Evolutionary conservation across 2,113 vertebrate species (phyloP).

Genomic region (Anoura caudifer): DNA sequence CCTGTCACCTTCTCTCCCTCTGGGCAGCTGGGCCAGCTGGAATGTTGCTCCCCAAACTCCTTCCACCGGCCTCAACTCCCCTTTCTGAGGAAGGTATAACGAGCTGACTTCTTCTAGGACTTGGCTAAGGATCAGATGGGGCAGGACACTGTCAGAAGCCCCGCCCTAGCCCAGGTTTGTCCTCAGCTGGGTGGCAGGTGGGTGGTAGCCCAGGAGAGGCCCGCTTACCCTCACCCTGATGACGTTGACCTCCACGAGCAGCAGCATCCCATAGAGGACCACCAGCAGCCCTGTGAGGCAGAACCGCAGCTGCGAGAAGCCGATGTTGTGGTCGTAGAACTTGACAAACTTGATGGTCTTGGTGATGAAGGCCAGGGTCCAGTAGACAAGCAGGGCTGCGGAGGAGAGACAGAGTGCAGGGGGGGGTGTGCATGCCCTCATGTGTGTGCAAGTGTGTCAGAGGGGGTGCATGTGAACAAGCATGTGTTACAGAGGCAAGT

Average conservation of each 20-base stretch:
- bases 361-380: conserved; percentile 94
- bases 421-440: background rate
- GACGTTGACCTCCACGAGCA: conserved; percentile 96
- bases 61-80: background rate
- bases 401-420: background rate
- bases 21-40: background rate
- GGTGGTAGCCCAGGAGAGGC: background rate
- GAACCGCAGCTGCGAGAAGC: conserved; percentile 95
- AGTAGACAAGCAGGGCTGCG: conserved; percentile 94
- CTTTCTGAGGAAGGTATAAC: background rate
- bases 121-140: background rate
- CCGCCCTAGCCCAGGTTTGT: background rate
- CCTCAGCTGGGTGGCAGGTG: background rate
- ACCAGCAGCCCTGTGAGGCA: conserved; percentile 94
- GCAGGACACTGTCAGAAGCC: background rate
- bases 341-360: conserved; percentile 99
- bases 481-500: background rate
- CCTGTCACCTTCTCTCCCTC: background rate
- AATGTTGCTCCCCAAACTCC: background rate
- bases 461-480: background rate
- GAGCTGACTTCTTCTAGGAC: background rate
- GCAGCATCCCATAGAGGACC: conserved; percentile 91
- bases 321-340: conserved; percentile 93
- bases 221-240: conserved; percentile 94
- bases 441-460: fast-evolving